A percentile compares a stretch with the other conserved stretches of the same genome.
These are phyloP conservation scores for Nyctibius grandis DNA, from an alignment of 2,797 vertebrate genomes.

Conservation along the genomic window DNA sequence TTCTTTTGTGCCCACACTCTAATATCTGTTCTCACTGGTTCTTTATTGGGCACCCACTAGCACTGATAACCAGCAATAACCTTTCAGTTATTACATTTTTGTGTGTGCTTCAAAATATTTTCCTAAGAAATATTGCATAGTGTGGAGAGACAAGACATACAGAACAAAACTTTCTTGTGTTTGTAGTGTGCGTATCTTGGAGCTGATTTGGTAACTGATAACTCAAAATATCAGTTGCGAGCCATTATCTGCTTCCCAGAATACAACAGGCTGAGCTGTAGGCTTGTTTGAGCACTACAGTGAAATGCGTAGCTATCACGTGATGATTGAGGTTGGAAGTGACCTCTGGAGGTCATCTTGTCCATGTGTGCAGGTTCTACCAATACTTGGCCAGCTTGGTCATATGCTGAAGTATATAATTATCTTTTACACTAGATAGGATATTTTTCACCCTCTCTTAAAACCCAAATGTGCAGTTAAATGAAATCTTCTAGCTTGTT, in stretches of 20 bases:
- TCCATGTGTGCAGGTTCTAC: background rate
- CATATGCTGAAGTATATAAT: background rate
- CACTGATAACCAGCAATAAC: slow-evolving; percentile 35
- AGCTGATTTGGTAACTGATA: slow-evolving; percentile 34
- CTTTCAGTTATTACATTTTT: slow-evolving; percentile 39
- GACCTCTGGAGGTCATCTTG: background rate
- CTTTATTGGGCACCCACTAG: slow-evolving; percentile 54
- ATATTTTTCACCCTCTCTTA: background rate
- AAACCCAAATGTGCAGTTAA: background rate
- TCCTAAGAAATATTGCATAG: background rate
- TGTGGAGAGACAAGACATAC: slow-evolving; percentile 7
- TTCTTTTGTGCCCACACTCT: slow-evolving; percentile 53
- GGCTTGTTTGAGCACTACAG: background rate
- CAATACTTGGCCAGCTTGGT: background rate
- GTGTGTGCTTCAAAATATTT: background rate
- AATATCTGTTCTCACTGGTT: slow-evolving; percentile 43
- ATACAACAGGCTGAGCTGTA: background rate
- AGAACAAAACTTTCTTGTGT: slow-evolving; percentile 33
- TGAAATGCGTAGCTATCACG: background rate
- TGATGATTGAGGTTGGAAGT: background rate
- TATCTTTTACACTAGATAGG: background rate
- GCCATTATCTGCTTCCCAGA: background rate
- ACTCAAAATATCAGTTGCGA: background rate
- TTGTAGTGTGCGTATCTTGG: background rate
- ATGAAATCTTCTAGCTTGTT: background rate